Percentiles rank a stretch among this genome's conserved stretches.
Conservation (phyloP, 2,888 invertebrate species). For the Tigriopus californicus region DNA sequence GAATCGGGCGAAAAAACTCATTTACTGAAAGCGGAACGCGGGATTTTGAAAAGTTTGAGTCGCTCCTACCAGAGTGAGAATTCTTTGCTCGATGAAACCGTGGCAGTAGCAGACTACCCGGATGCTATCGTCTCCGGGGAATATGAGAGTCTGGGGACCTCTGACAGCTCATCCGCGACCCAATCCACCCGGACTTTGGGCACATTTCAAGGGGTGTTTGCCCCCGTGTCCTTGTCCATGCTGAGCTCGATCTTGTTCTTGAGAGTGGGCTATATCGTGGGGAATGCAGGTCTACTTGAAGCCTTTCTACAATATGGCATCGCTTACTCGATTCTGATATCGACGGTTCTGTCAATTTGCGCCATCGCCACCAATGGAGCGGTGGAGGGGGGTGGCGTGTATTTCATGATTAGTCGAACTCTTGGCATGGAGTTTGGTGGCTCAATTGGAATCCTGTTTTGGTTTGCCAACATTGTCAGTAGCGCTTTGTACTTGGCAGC, state of each 20-base stretch:
- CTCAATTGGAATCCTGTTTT: conserved; percentile 91
- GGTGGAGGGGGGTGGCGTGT: conserved; percentile 31
- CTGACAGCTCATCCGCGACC: too few relatives aligned
- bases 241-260: conserved; percentile 93
- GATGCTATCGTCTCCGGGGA: too few relatives aligned
- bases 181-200: conserved; percentile 43
- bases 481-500: conserved; percentile 89
- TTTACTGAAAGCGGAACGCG: neutral
- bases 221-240: conserved; percentile 95
- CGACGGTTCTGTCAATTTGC: conserved; percentile 91
- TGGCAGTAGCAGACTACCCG: too few relatives aligned
- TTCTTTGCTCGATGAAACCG: too few relatives aligned
- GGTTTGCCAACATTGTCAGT: conserved; percentile 91
- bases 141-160: too few relatives aligned
- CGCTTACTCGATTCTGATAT: conserved; percentile 82
- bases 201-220: conserved; percentile 91
- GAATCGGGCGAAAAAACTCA: neutral
- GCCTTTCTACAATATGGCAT: conserved; percentile 70
- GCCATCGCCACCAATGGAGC: conserved; percentile 99
- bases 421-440: conserved; percentile 98
- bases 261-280: conserved; percentile 54
- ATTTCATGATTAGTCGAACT: conserved; percentile 83
- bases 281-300: conserved; percentile 78
- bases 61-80: neutral
- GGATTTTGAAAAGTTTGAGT: neutral